Conservation (phyloP, 2,888 invertebrate species). For the Erannis defoliaria region DNA sequence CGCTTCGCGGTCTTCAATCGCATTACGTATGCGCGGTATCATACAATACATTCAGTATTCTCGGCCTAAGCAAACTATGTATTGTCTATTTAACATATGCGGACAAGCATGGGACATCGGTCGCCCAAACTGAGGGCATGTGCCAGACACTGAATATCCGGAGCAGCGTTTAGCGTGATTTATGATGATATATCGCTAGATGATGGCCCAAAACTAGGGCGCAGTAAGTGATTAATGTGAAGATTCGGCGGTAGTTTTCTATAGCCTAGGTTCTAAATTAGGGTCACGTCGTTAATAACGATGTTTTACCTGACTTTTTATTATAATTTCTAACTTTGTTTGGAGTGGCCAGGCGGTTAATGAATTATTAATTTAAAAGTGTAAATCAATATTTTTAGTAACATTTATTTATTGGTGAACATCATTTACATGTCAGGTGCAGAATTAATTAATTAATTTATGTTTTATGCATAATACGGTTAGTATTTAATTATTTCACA, state of each 20-base stretch:
- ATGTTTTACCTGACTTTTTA: neutral
- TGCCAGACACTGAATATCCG: slow-evolving; percentile 58
- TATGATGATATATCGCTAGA: slow-evolving; percentile 73
- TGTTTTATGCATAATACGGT: too few relatives aligned
- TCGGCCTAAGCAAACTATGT: slow-evolving; percentile 57
- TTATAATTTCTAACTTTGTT: neutral
- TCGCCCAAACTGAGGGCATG: slow-evolving; percentile 61
- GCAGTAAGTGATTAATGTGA: slow-evolving; percentile 56
- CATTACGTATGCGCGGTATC: slow-evolving; percentile 47
- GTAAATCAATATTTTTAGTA: too few relatives aligned
- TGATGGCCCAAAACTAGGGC: slow-evolving; percentile 58
- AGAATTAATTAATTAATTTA: too few relatives aligned
- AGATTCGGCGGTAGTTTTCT: slow-evolving; percentile 41
- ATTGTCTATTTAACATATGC: slow-evolving; percentile 60
- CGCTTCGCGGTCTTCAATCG: slow-evolving; percentile 44
- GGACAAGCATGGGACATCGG: slow-evolving; percentile 51
- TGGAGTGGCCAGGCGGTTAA: too few relatives aligned
- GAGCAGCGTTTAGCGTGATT: slow-evolving; percentile 68
- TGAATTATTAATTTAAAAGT: neutral
- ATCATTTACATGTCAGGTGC: too few relatives aligned
- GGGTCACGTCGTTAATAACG: neutral
- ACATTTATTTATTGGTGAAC: too few relatives aligned
- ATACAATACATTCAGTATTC: slow-evolving; percentile 47
- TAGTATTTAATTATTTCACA: too few relatives aligned
- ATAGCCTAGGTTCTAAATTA: slow-evolving; percentile 8